Evolutionary conservation across 2,113 vertebrate species (phyloP).

Genomic region (Pelodiscus sinensis): DNA sequence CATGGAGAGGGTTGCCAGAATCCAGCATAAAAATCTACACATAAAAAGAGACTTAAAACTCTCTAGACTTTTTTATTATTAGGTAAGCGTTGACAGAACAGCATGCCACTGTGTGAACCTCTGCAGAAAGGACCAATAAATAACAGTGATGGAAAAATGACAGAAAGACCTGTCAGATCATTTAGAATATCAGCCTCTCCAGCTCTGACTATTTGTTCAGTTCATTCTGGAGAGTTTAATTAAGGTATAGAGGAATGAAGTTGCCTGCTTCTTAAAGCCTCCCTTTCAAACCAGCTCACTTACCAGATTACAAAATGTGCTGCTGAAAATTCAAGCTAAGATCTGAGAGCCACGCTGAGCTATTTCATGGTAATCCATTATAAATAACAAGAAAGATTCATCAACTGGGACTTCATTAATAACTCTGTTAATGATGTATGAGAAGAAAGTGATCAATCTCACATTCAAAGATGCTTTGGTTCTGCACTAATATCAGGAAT

Average conservation of each 20-base stretch:
- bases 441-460: accelerated
- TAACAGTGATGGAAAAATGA: accelerated
- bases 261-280: neutral
- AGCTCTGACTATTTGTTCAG: accelerated
- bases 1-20: neutral
- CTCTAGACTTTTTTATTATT: neutral
- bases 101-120: accelerated
- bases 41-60: neutral
- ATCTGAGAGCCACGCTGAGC: neutral
- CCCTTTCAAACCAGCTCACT: neutral
- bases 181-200: accelerated
- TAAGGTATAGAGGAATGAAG: neutral
- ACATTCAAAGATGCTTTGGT: neutral
- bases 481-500: neutral
- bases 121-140: neutral
- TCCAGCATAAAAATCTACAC: too few relatives aligned
- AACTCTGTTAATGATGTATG: neutral
- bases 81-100: neutral
- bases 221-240: neutral
- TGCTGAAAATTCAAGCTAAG: accelerated
- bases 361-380: neutral
- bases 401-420: accelerated
- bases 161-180: accelerated
- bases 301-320: accelerated
- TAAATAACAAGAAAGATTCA: neutral